Evolutionary conservation across 2,797 vertebrate species (phyloP).

Genomic region (Cyclopterus lumpus): DNA sequence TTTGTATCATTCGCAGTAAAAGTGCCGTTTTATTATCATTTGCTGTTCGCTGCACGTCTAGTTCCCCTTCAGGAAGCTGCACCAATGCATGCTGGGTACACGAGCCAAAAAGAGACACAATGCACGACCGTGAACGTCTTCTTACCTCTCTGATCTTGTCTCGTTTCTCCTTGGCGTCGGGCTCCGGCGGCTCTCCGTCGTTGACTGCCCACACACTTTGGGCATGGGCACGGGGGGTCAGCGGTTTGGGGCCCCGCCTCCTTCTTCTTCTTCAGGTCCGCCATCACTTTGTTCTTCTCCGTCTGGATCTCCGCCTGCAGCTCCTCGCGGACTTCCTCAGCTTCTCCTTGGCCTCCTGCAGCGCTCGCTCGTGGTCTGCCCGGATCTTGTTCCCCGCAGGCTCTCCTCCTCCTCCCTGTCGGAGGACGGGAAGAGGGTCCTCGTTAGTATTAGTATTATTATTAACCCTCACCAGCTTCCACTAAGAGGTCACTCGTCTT

Average conservation of each 20-base stretch:
- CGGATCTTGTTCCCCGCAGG: conserved; percentile 96
- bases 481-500: background rate
- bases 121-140: too few species aligned
- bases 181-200: conserved; percentile 91
- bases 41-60: conserved; percentile 1
- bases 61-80: background rate
- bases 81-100: background rate
- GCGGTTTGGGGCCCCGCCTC: conserved; percentile 85
- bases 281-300: conserved; percentile 92
- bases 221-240: conserved; percentile 94
- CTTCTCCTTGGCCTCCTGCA: conserved; percentile 99
- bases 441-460: too few species aligned
- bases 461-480: background rate
- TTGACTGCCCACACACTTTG: conserved; percentile 91
- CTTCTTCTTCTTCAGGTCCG: conserved; percentile 93
- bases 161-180: conserved; percentile 90
- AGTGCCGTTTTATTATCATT: background rate
- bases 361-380: conserved; percentile 95
- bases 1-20: background rate
- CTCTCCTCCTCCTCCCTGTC: conserved; percentile 96
- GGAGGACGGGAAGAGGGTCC: conserved; percentile 6
- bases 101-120: too few species aligned
- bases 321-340: conserved; percentile 95
- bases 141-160: conserved; percentile 98
- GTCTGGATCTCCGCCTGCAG: conserved; percentile 97